Conservation (phyloP, 2,113 vertebrate species). For the Rhinichthys klamathensis region DNA sequence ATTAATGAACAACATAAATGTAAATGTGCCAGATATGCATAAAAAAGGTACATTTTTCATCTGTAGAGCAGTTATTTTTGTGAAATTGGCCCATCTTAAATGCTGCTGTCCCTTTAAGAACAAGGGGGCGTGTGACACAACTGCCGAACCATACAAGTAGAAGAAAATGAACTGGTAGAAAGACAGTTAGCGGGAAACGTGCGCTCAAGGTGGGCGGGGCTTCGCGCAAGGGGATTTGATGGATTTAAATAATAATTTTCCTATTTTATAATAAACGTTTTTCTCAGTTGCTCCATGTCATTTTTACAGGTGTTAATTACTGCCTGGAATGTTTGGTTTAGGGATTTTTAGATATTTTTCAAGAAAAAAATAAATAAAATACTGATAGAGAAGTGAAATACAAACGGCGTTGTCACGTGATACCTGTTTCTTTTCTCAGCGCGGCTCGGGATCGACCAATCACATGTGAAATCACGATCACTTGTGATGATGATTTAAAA, state of each 20-base stretch:
- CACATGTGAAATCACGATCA: too few relatives aligned
- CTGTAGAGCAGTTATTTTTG: not conserved
- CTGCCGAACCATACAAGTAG: not conserved
- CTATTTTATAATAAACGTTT: not conserved
- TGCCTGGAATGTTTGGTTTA: too few relatives aligned
- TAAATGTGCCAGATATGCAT: too few relatives aligned
- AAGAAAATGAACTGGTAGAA: not conserved
- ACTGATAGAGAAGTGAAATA: not conserved
- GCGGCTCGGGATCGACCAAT: not conserved
- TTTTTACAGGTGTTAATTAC: not conserved
- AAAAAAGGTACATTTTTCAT: too few relatives aligned
- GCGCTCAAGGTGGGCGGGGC: not conserved
- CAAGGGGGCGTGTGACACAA: conserved; percentile 58
- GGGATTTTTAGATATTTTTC: too few relatives aligned
- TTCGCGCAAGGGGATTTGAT: not conserved
- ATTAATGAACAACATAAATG: too few relatives aligned
- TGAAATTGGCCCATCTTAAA: not conserved
- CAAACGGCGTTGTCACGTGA: not conserved
- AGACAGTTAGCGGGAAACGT: not conserved
- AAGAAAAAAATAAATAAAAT: too few relatives aligned
- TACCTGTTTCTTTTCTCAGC: not conserved
- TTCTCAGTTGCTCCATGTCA: not conserved
- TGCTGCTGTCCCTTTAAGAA: conserved; percentile 71
- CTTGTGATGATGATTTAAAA: not conserved
- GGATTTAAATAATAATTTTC: not conserved